Conservation (phyloP, 1,140 invertebrate genomes). For the Phenacoccus solenopsis region DNA sequence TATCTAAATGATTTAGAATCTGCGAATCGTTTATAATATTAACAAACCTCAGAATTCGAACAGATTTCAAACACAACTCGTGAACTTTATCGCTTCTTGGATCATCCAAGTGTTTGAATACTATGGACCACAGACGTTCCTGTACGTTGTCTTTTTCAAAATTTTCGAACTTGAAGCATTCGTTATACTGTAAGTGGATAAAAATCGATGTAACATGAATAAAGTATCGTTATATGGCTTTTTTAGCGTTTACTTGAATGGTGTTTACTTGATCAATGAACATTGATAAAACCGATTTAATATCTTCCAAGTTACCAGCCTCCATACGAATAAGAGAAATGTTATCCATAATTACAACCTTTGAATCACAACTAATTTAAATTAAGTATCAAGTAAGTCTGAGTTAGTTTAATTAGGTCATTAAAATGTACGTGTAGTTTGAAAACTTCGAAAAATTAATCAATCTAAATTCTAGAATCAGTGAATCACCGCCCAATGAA, state of each 20-base stretch:
- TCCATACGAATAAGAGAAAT: constrained; percentile 8
- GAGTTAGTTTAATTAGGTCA: neutral
- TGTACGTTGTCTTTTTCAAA: constrained; percentile 37
- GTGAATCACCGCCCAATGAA: neutral
- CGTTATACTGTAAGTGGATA: constrained; percentile 35
- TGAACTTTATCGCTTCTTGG: constrained; percentile 32
- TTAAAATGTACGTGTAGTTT: neutral
- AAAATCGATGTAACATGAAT: neutral
- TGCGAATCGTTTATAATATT: constrained; percentile 7
- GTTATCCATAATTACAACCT: neutral
- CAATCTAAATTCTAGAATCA: neutral
- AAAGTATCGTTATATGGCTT: neutral
- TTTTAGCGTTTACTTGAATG: neutral
- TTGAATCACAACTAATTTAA: neutral
- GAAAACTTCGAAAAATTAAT: neutral
- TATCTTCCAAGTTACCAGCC: constrained; percentile 4
- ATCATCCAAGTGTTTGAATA: constrained; percentile 39
- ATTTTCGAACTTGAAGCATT: constrained; percentile 38
- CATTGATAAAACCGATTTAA: neutral
- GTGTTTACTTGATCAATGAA: neutral
- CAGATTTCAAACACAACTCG: constrained; percentile 37
- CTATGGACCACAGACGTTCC: constrained; percentile 39
- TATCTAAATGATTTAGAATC: neutral
- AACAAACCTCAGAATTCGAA: constrained; percentile 44
- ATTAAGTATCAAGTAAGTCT: neutral